phyloP scores from a whole-genome alignment of 2,797 vertebrate genomes.

The Ctenopoma kingsleyae region DNA sequence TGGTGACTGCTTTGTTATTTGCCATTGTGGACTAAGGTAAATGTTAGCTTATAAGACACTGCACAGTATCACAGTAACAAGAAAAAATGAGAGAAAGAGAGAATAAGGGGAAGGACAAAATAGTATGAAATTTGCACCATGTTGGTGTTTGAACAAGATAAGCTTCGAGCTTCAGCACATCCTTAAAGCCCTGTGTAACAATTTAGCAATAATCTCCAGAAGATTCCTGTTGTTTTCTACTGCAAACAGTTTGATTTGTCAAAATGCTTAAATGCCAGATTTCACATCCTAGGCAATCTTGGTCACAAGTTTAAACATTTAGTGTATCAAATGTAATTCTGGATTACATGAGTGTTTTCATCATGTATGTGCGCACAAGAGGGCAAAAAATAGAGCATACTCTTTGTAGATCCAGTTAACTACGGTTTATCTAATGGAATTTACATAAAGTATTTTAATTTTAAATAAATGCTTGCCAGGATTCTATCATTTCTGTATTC shows the following conservation, averaged over 20 bases:
- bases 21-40: neutral
- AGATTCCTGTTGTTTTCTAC: slow-evolving; percentile 36
- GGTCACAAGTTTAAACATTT: neutral
- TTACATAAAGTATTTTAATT: slow-evolving; percentile 6
- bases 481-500: neutral
- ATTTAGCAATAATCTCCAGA: slow-evolving; percentile 24
- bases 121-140: slow-evolving; percentile 6
- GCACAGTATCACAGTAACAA: slow-evolving; percentile 1
- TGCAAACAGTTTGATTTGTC: slow-evolving; percentile 4
- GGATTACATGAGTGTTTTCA: neutral
- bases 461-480: neutral
- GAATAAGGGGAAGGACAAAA: neutral
- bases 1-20: slow-evolving; percentile 13
- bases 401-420: neutral
- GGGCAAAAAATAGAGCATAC: neutral
- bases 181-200: neutral
- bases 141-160: slow-evolving; percentile 47
- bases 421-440: slow-evolving; percentile 2
- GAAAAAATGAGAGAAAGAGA: neutral
- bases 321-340: neutral
- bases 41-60: slow-evolving; percentile 13
- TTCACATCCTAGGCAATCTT: neutral
- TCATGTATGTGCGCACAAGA: neutral
- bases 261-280: neutral
- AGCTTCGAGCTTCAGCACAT: slow-evolving; percentile 18